Evolutionary conservation across 1,140 invertebrate species (phyloP).

Genomic region (Calephelis virginiensis): DNA sequence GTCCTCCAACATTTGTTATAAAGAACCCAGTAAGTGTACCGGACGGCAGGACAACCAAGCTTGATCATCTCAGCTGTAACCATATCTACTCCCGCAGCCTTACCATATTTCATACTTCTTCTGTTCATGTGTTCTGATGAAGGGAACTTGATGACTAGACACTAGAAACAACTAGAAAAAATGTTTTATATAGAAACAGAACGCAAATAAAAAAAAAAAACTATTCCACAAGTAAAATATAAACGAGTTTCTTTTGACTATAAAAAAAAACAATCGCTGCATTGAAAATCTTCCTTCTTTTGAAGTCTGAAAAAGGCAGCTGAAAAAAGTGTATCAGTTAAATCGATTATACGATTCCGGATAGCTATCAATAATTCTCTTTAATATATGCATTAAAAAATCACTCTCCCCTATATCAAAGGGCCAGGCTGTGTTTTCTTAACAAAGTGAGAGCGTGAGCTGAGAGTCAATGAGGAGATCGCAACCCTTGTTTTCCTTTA

Average conservation of each 20-base stretch:
- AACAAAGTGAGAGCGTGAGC: conserved; percentile 53
- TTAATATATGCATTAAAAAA: conserved; percentile 52
- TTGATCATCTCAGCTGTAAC: no score
- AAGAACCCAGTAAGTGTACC: no score
- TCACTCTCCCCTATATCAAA: conserved; percentile 44
- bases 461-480: conserved; percentile 44
- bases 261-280: background rate
- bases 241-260: background rate
- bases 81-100: no score
- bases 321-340: conserved; percentile 20
- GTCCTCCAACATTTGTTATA: no score
- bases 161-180: no score
- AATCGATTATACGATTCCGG: conserved; percentile 23
- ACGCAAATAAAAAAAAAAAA: no score
- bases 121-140: no score
- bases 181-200: no score
- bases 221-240: background rate
- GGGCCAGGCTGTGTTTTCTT: conserved; percentile 45
- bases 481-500: conserved; percentile 49
- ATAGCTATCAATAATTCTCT: conserved; percentile 26
- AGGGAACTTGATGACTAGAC: no score
- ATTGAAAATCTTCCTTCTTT: background rate
- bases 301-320: conserved; percentile 13
- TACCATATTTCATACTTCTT: no score
- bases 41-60: no score